Percentiles rank a stretch among this genome's conserved stretches.
phyloP scores from a whole-genome alignment of 2,888 invertebrate species.

The Euzophera pinguis region DNA sequence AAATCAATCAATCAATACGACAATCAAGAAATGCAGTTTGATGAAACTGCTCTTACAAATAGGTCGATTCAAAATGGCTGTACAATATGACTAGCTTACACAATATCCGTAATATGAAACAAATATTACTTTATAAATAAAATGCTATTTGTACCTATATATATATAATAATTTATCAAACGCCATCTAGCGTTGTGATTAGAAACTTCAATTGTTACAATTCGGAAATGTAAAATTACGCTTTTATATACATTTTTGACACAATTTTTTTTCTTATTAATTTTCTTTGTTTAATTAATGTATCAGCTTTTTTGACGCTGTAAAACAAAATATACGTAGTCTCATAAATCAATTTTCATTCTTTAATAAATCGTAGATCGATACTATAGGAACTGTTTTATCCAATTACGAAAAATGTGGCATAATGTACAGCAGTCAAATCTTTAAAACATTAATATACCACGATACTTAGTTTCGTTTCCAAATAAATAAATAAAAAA shows the following conservation, averaged over 20 bases:
- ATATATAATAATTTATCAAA: slow-evolving; percentile 33
- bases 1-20: slow-evolving; percentile 45
- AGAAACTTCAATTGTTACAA: neutral
- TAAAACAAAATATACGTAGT: no score
- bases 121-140: slow-evolving; percentile 47
- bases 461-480: no score
- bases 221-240: neutral
- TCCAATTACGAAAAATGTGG: neutral
- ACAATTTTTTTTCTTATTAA: neutral
- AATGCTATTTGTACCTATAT: slow-evolving; percentile 65
- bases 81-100: slow-evolving; percentile 74
- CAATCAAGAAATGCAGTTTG: slow-evolving; percentile 49
- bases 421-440: neutral
- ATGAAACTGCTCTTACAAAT: slow-evolving; percentile 38
- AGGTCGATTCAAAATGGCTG: slow-evolving; percentile 59
- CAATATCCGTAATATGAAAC: slow-evolving; percentile 54
- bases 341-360: neutral
- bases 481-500: no score
- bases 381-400: neutral
- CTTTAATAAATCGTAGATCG: neutral
- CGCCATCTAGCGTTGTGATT: slow-evolving; percentile 9
- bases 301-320: no score
- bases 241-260: neutral
- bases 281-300: no score
- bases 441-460: no score